Conservation (phyloP, 2,888 invertebrate genomes). For the Mongoloraphidia duomilia region DNA sequence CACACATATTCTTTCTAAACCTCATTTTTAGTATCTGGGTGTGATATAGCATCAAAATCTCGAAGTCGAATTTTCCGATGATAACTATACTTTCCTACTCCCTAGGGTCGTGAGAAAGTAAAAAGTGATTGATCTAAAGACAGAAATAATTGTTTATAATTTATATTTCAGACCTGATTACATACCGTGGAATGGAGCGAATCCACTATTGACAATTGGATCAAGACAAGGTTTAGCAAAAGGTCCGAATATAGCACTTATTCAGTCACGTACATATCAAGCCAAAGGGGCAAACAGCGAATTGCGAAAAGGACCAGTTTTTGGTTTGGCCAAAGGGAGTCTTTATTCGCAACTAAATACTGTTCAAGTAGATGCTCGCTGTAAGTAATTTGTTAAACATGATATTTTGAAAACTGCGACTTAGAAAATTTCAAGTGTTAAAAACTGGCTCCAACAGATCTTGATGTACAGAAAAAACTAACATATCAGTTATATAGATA, state of each 20-base stretch:
- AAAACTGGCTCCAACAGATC: no score
- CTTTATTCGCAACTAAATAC: constrained; percentile 53
- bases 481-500: no score
- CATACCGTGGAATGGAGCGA: constrained; percentile 70
- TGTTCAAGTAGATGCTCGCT: constrained; percentile 32
- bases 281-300: constrained; percentile 53
- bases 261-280: constrained; percentile 29
- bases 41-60: no score
- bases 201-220: constrained; percentile 43
- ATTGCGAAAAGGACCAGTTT: constrained; percentile 55
- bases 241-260: constrained; percentile 40
- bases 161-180: constrained; percentile 37
- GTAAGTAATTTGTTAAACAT: constrained; percentile 27
- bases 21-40: no score
- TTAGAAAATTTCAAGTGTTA: no score
- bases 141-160: background rate
- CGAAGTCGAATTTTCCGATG: no score
- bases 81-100: no score
- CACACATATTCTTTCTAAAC: no score
- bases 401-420: no score
- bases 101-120: no score
- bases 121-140: background rate
- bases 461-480: no score
- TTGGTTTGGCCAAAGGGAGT: constrained; percentile 62
- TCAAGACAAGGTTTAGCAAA: constrained; percentile 30